A percentile compares a stretch with the other conserved stretches of the same genome.
Conservation (phyloP, 2,113 vertebrate species). For the Alosa alosa region DNA sequence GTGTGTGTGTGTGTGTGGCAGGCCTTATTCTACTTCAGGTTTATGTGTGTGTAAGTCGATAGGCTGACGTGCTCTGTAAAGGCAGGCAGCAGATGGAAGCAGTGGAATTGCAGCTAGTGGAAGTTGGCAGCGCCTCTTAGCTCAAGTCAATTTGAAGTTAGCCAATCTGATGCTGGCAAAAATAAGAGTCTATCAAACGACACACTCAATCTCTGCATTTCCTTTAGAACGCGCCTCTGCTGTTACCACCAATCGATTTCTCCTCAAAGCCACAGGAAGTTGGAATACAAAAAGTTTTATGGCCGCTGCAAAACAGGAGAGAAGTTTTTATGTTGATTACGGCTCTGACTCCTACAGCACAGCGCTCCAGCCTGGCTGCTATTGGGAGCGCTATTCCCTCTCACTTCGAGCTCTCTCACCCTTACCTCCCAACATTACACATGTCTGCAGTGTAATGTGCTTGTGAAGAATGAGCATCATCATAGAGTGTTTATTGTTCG, state of each 20-base stretch:
- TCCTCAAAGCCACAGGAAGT: background rate
- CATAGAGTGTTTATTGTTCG: too few species aligned
- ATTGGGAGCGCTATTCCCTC: too few species aligned
- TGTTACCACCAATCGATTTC: background rate
- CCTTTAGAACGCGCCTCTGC: background rate
- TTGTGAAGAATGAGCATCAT: too few species aligned
- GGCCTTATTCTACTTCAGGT: too few species aligned
- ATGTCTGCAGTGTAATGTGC: too few species aligned
- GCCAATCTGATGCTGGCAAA: background rate
- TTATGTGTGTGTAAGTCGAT: background rate
- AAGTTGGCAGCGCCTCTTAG: background rate
- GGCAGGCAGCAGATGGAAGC: background rate
- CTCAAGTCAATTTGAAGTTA: background rate
- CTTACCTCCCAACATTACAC: too few species aligned
- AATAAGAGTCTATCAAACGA: background rate
- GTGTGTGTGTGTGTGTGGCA: too few species aligned
- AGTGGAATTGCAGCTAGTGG: background rate
- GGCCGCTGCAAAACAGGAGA: background rate
- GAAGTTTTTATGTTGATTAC: background rate
- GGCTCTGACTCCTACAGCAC: background rate
- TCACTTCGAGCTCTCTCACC: too few species aligned
- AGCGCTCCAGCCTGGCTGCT: background rate
- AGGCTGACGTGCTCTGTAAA: background rate
- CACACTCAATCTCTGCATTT: background rate
- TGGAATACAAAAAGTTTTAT: background rate